These are phyloP conservation scores for Petrocephalus zakoni DNA, from an alignment of 2,113 vertebrate species.

Conservation along the genomic window DNA sequence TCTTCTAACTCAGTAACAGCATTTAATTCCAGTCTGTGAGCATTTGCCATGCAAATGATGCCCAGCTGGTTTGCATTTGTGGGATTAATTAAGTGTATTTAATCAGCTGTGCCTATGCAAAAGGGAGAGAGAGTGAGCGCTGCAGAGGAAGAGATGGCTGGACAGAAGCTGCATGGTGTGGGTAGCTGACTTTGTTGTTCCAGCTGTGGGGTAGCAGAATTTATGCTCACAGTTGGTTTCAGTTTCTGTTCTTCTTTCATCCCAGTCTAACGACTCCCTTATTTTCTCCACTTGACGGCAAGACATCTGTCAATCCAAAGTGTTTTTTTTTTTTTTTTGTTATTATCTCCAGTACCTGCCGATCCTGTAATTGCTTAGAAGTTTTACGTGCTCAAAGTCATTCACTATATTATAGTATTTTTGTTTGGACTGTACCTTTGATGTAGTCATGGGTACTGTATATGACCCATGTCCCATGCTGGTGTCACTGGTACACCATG, in stretches of 20 bases:
- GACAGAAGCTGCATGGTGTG: not conserved
- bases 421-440: not conserved
- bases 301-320: not conserved
- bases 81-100: constrained; percentile 8
- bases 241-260: not conserved
- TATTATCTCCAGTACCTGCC: not conserved
- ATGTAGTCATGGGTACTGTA: not conserved
- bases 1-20: not conserved
- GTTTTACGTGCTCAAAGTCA: not conserved
- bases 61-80: constrained; percentile 9
- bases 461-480: not conserved
- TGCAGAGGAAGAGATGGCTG: not conserved
- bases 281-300: not conserved
- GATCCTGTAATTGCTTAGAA: not conserved
- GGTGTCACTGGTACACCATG: not conserved
- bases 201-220: not conserved
- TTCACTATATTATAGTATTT: not conserved
- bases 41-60: constrained; percentile 3
- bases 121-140: not conserved
- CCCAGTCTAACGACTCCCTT: not conserved
- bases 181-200: not conserved
- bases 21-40: constrained; percentile 2
- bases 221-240: not conserved
- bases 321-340: not conserved
- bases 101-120: constrained; percentile 6